Evolutionary conservation across 2,113 vertebrate species (phyloP), one percentile per base, ranked within the genome.

Genomic region (Agelaius phoeniceus): DNA sequence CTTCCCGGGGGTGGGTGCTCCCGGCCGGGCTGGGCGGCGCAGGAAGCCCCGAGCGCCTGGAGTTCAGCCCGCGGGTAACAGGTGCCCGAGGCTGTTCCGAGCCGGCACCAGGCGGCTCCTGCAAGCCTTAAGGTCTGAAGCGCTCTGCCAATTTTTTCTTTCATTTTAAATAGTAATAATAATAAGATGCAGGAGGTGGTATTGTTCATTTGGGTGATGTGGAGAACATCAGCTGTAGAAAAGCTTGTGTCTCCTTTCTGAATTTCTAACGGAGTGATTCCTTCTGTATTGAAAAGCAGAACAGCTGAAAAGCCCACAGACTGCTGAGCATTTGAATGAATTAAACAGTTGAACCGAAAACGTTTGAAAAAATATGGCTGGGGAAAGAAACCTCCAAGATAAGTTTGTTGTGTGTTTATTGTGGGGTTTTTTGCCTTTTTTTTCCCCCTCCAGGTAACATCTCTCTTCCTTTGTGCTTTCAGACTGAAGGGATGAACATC

Each of bases 361-460:
- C 5, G 30, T 37, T 68, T 37, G 35, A 12, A 68, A 46, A 4
- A 76, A 43, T 6, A 28, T 7, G 13, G 7, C 10, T 44, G 20
- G 17, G 13, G 12, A 1, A 1, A 21, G 1, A 17, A 21, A 15
- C 9, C 2, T 4, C 4, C 16, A 19, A 24, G 21, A 3, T 8
- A 49, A 62, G 28, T 76, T 79, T 83, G 18, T 55, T 44, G 31
- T 46, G 18, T 15, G 13, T 76, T 82, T 83, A 9, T 51, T 44
- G 35, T 51, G 14, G 15, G 13, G 1, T 1, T 14, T 16, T 68
- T 62, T 20, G 8, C 2, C 9, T 6, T 9, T 15, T 37, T 18
- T 19, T 3, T 7, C 4, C 7, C 4, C 2, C 1, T 1, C 4
- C 10, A 26, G 65, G 8, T 51, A 33, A 35, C 17, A 57, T 49